Evolutionary conservation across 1,140 invertebrate genomes (phyloP), one percentile per base, ranked within the genome.

Genomic region (Euglossa dilemma): DNA sequence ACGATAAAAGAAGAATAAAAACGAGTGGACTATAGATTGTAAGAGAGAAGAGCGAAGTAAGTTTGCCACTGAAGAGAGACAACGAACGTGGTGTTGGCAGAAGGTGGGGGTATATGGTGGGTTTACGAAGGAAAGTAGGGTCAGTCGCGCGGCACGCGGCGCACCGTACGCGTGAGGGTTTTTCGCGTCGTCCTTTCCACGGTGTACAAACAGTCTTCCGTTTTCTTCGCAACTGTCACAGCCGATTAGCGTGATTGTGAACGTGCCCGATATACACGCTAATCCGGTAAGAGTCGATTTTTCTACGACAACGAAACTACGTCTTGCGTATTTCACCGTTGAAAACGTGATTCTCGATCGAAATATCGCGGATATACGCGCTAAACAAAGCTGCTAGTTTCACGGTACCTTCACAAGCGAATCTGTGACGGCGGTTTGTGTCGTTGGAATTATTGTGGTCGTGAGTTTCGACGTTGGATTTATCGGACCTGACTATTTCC

Each of bases 121-220:
- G 76, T 81, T 71, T 61, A 84, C 74, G 80, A 84, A 86, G 73
- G 69, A 82, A 84, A 80, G 83, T 80, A 86, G 88, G 90, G 89
- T 90, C 91, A 93, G 92, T 93, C 92, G 91, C 91, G 91, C 92
- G 91, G 89, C 89, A 92, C 88, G 92, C 92, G 92, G 92, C 90
- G 89, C 92, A 90, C 87, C 86, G 91, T 89, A 89, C 91, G 91
- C 87, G 90, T 80, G 86, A 73, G 85, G 83, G 72, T 84, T 74
- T 78, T 77, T 76, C 54, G 74, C 36, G 83, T 72, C 83, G 78
- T 69, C 36, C 47, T 78, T 63, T 16, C 43, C 43, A 54, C 47
- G 66, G 74, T 83, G 64, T 28, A 75, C 11, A 12, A 36, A 78
- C 47, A 6, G 23, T 18, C 28, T 18, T 43, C 12, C n/a, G 56